These are phyloP conservation scores for Columbina picui DNA, from an alignment of 2,113 vertebrate genomes.

Conservation along the genomic window DNA sequence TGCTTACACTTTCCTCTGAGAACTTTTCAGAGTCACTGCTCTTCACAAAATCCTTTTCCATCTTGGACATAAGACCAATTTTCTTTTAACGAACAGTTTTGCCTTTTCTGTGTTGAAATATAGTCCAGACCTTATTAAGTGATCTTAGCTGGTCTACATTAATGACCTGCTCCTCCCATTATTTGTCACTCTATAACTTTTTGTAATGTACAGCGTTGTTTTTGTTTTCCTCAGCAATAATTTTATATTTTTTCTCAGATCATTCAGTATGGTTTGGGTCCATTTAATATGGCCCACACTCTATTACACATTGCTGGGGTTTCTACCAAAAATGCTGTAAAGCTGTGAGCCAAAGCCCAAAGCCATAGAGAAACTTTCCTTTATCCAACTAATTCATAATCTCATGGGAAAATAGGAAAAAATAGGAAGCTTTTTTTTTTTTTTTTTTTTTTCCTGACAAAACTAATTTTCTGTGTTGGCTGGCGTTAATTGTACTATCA, in stretches of 20 bases:
- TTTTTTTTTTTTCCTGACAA: not conserved
- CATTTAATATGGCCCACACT: not conserved
- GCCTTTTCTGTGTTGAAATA: not conserved
- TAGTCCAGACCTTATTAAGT: not conserved
- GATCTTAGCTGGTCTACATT: not conserved
- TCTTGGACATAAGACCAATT: not conserved
- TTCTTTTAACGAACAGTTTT: not conserved
- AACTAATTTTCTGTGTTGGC: conserved; percentile 17
- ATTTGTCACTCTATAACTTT: not conserved
- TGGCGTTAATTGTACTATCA: conserved; percentile 48
- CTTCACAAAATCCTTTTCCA: not conserved
- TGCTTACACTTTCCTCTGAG: not conserved
- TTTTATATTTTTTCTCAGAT: not conserved
- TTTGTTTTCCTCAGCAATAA: conserved; percentile 4
- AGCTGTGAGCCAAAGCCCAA: not conserved
- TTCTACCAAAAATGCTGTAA: not conserved
- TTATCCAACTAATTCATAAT: not conserved
- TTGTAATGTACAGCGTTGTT: not conserved
- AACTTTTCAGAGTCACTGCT: not conserved
- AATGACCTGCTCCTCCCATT: not conserved
- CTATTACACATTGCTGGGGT: not conserved
- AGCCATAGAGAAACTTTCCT: not conserved
- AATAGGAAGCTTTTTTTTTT: too few relatives aligned
- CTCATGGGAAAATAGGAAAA: not conserved
- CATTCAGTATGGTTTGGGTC: not conserved